Conservation (phyloP, 2,888 invertebrate species). For the Drosophila mercatorum region DNA sequence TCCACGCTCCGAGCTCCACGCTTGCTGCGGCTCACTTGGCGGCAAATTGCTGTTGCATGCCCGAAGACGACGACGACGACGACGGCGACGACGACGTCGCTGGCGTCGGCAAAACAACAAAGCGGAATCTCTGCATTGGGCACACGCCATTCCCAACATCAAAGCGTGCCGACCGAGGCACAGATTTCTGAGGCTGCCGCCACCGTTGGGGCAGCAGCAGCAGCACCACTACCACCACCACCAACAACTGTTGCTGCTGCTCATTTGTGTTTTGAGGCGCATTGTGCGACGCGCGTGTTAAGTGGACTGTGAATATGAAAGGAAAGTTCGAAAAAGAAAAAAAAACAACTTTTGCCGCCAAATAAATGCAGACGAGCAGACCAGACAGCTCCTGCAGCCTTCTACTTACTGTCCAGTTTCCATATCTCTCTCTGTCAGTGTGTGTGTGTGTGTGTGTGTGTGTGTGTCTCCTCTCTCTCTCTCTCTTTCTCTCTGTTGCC, state of each 20-base stretch:
- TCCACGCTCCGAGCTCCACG: slow-evolving; percentile 55
- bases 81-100: slow-evolving; percentile 52
- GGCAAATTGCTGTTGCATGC: slow-evolving; percentile 78
- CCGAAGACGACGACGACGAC: slow-evolving; percentile 40
- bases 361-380: slow-evolving; percentile 66
- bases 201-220: slow-evolving; percentile 80
- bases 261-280: slow-evolving; percentile 80
- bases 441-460: slow-evolving; percentile 9
- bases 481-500: slow-evolving; percentile 12
- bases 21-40: slow-evolving; percentile 69
- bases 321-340: slow-evolving; percentile 67
- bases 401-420: slow-evolving; percentile 38
- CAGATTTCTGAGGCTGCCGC: slow-evolving; percentile 84
- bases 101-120: slow-evolving; percentile 81
- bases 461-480: slow-evolving; percentile 14
- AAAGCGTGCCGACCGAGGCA: slow-evolving; percentile 82
- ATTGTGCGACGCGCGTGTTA: slow-evolving; percentile 81
- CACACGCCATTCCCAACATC: slow-evolving; percentile 85
- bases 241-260: slow-evolving; percentile 53
- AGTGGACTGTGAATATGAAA: slow-evolving; percentile 82
- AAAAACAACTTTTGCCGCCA: slow-evolving; percentile 70
- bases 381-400: slow-evolving; percentile 36
- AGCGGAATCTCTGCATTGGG: slow-evolving; percentile 84
- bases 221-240: slow-evolving; percentile 32
- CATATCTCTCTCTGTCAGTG: not conserved